Base-by-base conservation (phyloP, 2,113 vertebrate species). In the Ranitomeya variabilis region DNA sequence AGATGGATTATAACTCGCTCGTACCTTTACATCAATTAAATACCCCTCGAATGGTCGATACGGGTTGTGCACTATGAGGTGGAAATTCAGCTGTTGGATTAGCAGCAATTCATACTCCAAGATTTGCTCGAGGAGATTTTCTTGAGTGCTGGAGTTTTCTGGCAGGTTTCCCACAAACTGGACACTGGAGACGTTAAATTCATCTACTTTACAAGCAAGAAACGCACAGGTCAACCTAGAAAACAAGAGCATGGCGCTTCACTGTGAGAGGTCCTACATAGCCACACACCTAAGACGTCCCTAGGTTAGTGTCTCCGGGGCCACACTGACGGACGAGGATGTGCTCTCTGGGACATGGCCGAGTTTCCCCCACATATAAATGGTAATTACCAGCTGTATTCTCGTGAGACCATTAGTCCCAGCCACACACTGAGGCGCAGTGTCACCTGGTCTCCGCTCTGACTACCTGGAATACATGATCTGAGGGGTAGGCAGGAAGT, bases 161-260 rank as follows among this genome's bases (percentile, higher is more conserved):
- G 96, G 96, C 23, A 99, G 96, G 89, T 99, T 99, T 78, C 96
- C 97, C 89, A 98, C 97, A 91, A 99, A 99, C 89, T 99, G 98
- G 59, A 92, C 91, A 91, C 97, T 96, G 90, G 98, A 99, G 12
- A 99, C 98, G 54, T 99, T 99, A 92, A 99, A 99, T 93, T 99
- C 97, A 76, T 99, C 98, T 90, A 99, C 98, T 94, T 99, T 99
- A 91, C 98, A 99, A 54, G 98, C 96, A 90, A 99, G 93, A 93
- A 98, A 99, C 0, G 94, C 95, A 91, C 97, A 98, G 0, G 97
- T 99, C 73, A 99, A 92, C 98, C 98, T 99, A 21, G 4, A 76
- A 51, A 45, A 23, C 37, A 2, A 7, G 15, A 74, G 9, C 3
- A 74, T 45, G 31, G 6, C 15, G 26, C 7, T 37, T 37, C 14